Conservation (phyloP, 1,140 invertebrate genomes). For the Eurosta solidaginis region DNA sequence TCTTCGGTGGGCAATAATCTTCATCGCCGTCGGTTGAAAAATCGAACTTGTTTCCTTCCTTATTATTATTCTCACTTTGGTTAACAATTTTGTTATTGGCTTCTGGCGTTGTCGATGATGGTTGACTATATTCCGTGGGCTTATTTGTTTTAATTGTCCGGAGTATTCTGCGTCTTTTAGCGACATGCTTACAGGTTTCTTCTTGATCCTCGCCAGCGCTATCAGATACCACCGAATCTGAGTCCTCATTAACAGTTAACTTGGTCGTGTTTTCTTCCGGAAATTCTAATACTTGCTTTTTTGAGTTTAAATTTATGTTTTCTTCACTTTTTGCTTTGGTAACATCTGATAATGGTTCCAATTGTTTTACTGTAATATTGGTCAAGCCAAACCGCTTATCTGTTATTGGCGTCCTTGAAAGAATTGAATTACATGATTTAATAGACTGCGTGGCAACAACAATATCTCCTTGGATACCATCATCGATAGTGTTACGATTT, state of each 20-base stretch:
- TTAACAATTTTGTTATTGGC: not conserved
- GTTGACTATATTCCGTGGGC: not conserved
- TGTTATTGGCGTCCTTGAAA: not conserved
- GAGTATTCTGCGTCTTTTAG: constrained; percentile 46
- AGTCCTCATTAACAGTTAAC: constrained; percentile 39
- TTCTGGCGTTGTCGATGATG: not conserved
- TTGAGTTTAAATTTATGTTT: no score
- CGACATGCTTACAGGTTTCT: constrained; percentile 46
- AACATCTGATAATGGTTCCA: not conserved
- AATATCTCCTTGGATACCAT: not conserved
- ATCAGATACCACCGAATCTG: constrained; percentile 53
- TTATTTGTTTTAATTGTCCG: constrained; percentile 12
- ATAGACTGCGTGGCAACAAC: not conserved
- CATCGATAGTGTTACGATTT: not conserved
- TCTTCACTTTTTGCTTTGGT: not conserved
- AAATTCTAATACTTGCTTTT: no score
- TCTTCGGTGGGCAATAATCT: constrained; percentile 22
- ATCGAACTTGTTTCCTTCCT: constrained; percentile 25
- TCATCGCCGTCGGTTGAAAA: constrained; percentile 46
- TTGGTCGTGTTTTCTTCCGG: not conserved
- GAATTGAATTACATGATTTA: not conserved
- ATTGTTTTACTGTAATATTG: not conserved
- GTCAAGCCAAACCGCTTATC: not conserved
- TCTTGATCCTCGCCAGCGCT: constrained; percentile 50
- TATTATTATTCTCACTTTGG: not conserved